These are phyloP conservation scores for Lepisosteus oculatus DNA, from an alignment of 2,113 vertebrate genomes.

Conservation along the genomic window DNA sequence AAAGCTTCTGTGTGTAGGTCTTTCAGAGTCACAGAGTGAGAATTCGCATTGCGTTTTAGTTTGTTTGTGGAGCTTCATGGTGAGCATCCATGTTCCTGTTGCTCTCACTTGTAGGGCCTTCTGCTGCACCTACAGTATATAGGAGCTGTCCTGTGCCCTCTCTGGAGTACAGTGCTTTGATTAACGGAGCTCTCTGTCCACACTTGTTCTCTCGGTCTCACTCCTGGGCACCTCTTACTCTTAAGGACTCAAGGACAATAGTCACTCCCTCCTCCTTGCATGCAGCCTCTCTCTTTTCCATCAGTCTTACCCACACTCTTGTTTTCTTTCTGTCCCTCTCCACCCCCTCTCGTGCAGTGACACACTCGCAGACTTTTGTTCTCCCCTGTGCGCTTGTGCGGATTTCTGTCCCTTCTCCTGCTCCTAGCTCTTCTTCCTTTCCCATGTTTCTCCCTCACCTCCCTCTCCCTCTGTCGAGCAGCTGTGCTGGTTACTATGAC, in stretches of 20 bases:
- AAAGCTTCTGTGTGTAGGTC: no score
- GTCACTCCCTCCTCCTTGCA: no score
- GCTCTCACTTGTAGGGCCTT: no score
- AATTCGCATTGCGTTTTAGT: no score
- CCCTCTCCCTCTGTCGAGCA: constrained; percentile 18
- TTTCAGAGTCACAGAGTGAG: no score
- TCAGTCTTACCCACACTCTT: not conserved
- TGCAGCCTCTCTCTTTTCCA: not conserved
- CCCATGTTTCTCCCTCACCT: constrained; percentile 14
- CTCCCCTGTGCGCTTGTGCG: no score
- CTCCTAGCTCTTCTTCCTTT: not conserved
- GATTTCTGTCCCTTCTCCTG: not conserved
- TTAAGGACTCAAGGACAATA: not conserved
- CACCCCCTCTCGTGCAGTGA: not conserved
- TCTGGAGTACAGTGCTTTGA: no score
- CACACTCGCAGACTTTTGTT: no score
- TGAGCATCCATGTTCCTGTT: no score
- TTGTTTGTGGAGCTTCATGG: no score
- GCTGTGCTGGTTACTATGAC: constrained; percentile 62
- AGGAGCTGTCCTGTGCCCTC: no score
- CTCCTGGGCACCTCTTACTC: not conserved
- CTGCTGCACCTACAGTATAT: no score
- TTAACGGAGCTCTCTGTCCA: not conserved
- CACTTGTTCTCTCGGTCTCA: not conserved
- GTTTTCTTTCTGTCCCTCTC: not conserved